Percentiles rank a stretch among this genome's conserved stretches.
Evolutionary conservation across 2,797 vertebrate genomes (phyloP).

Genomic region (Ambastaia sidthimunki): DNA sequence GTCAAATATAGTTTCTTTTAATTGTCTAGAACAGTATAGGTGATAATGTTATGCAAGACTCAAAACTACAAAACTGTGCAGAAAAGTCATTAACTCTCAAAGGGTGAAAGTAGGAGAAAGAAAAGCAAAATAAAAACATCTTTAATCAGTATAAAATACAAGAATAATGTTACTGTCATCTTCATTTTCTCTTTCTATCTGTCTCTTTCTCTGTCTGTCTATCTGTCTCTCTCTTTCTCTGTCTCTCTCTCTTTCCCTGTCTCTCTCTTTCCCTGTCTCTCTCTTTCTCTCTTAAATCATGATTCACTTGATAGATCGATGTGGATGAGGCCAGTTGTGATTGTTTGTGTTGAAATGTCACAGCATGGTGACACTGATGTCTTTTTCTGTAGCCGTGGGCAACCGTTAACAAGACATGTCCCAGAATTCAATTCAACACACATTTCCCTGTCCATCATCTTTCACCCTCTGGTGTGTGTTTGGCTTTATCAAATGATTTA

Average conservation of each 20-base stretch:
- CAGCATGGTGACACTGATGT: conserved; percentile 45
- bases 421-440: conserved; percentile 45
- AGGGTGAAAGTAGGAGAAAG: background rate
- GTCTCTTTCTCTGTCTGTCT: background rate
- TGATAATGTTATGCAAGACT: conserved; percentile 14
- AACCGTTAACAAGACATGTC: conserved; percentile 45
- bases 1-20: conserved; percentile 10
- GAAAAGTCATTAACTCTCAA: background rate
- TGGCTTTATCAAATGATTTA: conserved; percentile 38
- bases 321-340: conserved; percentile 34
- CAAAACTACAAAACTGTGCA: background rate
- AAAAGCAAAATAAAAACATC: background rate
- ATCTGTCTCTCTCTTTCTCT: background rate
- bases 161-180: background rate
- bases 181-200: background rate
- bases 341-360: conserved; percentile 48
- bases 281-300: conserved; percentile 9
- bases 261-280: background rate
- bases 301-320: conserved; percentile 30
- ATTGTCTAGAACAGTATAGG: conserved; percentile 1
- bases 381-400: conserved; percentile 52
- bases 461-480: conserved; percentile 28
- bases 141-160: background rate
- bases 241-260: background rate
- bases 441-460: conserved; percentile 41